Conservation (phyloP, 2,888 invertebrate genomes). For the Anticlea derivata region DNA sequence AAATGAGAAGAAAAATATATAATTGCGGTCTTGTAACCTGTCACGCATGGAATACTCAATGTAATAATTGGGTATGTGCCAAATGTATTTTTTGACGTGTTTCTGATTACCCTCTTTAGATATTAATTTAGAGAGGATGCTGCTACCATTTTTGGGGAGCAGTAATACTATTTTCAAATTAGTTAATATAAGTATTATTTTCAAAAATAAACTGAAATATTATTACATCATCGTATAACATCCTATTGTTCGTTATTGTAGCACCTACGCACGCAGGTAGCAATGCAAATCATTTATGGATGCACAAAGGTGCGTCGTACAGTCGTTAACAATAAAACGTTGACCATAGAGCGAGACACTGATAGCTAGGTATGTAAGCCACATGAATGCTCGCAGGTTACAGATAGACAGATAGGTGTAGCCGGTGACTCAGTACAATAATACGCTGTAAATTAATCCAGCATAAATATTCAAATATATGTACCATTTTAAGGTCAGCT, state of each 20-base stretch:
- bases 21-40: too few relatives aligned
- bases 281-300: constrained; percentile 17
- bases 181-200: too few relatives aligned
- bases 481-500: constrained; percentile 78
- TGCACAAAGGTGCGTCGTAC: constrained; percentile 25
- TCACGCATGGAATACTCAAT: too few relatives aligned
- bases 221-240: constrained; percentile 17
- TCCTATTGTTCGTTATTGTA: constrained; percentile 19
- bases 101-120: too few relatives aligned
- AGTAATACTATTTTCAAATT: too few relatives aligned
- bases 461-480: constrained; percentile 14
- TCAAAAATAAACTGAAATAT: neutral
- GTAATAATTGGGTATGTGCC: too few relatives aligned
- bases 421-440: constrained; percentile 48
- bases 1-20: too few relatives aligned
- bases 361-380: neutral
- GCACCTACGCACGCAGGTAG: constrained; percentile 8
- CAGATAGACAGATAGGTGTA: constrained; percentile 25
- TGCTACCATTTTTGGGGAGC: too few relatives aligned
- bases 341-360: constrained; percentile 32
- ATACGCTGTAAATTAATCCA: constrained; percentile 47
- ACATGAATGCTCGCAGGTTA: constrained; percentile 18
- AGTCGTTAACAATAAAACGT: constrained; percentile 42
- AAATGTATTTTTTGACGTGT: too few relatives aligned
- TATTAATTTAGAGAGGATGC: too few relatives aligned